phyloP scores from a whole-genome alignment of 2,113 vertebrate species.

The Myodes glareolus region DNA sequence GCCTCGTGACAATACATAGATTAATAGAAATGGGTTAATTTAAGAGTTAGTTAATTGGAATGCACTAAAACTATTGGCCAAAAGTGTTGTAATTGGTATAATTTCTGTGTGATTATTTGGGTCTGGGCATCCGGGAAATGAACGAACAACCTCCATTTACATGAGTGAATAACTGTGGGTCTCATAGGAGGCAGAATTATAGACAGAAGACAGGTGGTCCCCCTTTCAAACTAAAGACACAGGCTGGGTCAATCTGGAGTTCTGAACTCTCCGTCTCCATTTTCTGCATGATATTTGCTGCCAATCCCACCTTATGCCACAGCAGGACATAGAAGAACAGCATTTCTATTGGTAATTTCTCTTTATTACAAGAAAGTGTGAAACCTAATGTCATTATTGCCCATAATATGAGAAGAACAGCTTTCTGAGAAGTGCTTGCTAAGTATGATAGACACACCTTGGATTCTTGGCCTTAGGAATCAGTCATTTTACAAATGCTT shows the following conservation, averaged over 20 bases:
- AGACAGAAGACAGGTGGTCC: background rate
- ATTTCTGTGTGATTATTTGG: too few species aligned
- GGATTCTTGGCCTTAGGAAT: background rate
- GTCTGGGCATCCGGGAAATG: too few species aligned
- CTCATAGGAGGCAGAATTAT: background rate
- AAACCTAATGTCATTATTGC: background rate
- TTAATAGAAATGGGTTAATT: too few species aligned
- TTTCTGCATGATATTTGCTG: background rate
- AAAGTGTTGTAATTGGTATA: too few species aligned
- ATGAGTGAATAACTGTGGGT: background rate
- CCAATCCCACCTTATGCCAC: background rate
- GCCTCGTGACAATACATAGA: too few species aligned
- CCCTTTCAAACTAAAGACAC: background rate
- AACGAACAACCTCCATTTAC: too few species aligned
- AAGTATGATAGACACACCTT: background rate
- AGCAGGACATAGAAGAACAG: background rate
- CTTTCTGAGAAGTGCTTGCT: background rate
- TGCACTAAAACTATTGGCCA: too few species aligned
- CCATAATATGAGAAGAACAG: background rate
- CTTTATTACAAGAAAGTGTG: background rate
- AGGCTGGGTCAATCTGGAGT: too few species aligned
- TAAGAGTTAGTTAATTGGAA: too few species aligned
- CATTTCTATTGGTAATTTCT: background rate
- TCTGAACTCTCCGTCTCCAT: background rate
- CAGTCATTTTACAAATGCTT: background rate